Base-by-base conservation (phyloP, 1,140 invertebrate species). In the Pseudomyrmex sp. region DNA sequence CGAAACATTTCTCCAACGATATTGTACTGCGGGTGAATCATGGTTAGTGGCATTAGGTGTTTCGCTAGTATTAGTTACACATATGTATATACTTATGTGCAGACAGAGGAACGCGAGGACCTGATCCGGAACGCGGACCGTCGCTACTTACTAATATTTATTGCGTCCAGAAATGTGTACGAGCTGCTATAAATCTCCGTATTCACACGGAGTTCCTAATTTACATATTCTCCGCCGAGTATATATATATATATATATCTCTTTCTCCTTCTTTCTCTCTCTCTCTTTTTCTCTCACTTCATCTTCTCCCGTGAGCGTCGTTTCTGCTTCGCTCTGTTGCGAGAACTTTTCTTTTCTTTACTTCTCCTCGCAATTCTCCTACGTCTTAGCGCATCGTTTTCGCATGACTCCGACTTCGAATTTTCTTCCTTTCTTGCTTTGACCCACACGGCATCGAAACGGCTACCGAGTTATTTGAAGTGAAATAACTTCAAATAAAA, bases 121-220 rank as follows among this genome's bases (percentile, higher is more conserved):
- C 26, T 61, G 69, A 59, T 75, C 70, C 65, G 52, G 76, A 54
- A 80, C 54, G 62, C 62, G 76, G 65, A 70, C 66, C 90, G 90
- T 90, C 88, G 92, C 93, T 94, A 93, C 93, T 94, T 94, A 93
- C 93, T 93, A 92, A 93, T 94, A 93, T 93, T 94, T 94, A 92
- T 94, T 93, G 91, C 92, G 91, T 90, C 91, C 92, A 93, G 92
- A 93, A 94, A 93, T 93, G 92, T 92, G 93, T 93, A 93, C 90
- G 90, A 90, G 87, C 90, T 89, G 87, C 91, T 92, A 94, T 94
- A 93, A 94, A 94, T 94, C 93, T 93, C 92, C 91, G 93, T 92
- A 93, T 94, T 94, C 93, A 94, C 92, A 93, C 92, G 92, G 86
- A 91, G 92, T 93, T 93, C 92, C 93, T 93, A 93, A 94, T 94